Conservation (phyloP, 1,140 invertebrate species). For the Lasioglossum albipes region DNA sequence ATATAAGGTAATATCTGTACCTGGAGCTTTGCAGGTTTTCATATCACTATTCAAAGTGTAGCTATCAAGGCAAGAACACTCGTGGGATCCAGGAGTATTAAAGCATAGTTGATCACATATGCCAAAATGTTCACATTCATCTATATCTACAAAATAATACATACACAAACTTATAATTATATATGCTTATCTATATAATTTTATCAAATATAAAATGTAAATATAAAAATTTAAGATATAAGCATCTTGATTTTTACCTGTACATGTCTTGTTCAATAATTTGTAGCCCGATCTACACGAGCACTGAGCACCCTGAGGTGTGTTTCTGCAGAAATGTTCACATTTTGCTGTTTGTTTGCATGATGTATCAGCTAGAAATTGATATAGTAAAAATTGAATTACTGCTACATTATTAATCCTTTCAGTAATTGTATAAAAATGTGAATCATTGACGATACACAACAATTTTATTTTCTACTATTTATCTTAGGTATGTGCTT, state of each 20-base stretch:
- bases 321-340: constrained; percentile 67
- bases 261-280: constrained; percentile 85
- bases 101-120: constrained; percentile 92
- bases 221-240: not conserved
- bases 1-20: constrained; percentile 61
- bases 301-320: constrained; percentile 86
- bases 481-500: constrained; percentile 22
- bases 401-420: too few relatives aligned
- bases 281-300: constrained; percentile 87
- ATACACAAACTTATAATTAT: not conserved
- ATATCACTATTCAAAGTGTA: constrained; percentile 85
- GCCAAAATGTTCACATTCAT: constrained; percentile 89
- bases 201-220: not conserved
- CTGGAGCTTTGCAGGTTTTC: constrained; percentile 85
- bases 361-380: constrained; percentile 36
- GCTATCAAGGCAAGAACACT: constrained; percentile 89
- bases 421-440: too few relatives aligned
- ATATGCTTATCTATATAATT: not conserved
- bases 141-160: constrained; percentile 82
- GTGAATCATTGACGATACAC: too few relatives aligned
- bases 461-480: not conserved
- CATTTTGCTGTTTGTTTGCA: constrained; percentile 51
- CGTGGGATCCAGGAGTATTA: constrained; percentile 88
- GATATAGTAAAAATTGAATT: constrained; percentile 4
- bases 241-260: constrained; percentile 79